Evolutionary conservation across 2,797 vertebrate genomes (phyloP), one percentile per base, ranked within the genome.

Genomic region (Spondyliosoma cantharus): DNA sequence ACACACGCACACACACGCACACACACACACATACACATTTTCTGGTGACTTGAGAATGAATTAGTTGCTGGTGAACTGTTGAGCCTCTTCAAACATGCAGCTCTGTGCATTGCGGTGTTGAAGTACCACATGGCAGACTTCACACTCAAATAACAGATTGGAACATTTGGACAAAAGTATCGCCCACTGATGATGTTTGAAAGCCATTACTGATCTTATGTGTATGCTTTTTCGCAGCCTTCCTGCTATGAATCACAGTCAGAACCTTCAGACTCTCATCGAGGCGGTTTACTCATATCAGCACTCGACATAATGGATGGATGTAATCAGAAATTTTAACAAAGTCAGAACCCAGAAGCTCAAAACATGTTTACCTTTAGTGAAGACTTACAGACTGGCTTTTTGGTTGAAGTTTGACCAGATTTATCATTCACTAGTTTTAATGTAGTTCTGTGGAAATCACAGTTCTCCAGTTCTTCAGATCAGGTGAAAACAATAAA

Each of bases 1-100:
- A 56, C 25, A 29, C 20, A 54, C 37, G 22, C 48, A 37, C 48
- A 37, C 45, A 45, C 43, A 50, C 49, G 56, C 25, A 32, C 49
- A 32, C 42, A 66, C n/a, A 27, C 17, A 57, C 2, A 54, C 27
- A 58, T 54, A 53, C 81, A 66, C 25, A 46, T 20, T 78, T 84
- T 76, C 32, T 66, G 60, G 71, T 15, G 76, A 82, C 75, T 65
- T 54, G 77, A 85, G 73, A 70, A 80, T 82, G 68, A 86, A 90
- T 80, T 61, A 71, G 80, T 71, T 79, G 54, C 80, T 59, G 70
- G 59, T 58, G 78, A 80, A 65, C 62, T n/a, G 50, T 25, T 37
- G 17, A 74, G 74, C 54, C 66, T 81, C 78, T 83, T 78, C 76
- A 76, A 69, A 86, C 66, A 71, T 42, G 13, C 37, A 56, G 17